Percentiles rank a stretch among this genome's conserved stretches.
These are phyloP conservation scores for Cheumatopsyche charites DNA, from an alignment of 1,140 invertebrate genomes.

Conservation along the genomic window DNA sequence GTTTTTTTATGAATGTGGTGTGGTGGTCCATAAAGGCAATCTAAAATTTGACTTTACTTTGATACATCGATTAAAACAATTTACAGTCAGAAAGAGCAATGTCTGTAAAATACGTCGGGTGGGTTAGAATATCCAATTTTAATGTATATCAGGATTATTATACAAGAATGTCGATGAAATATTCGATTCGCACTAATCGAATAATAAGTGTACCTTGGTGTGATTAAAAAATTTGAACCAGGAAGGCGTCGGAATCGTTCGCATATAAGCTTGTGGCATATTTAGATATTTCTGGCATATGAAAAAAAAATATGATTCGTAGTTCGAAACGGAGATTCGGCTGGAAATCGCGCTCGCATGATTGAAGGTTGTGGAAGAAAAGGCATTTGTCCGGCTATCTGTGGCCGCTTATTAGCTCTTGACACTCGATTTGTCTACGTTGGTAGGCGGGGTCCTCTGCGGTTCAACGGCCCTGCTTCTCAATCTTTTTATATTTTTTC, in stretches of 20 bases:
- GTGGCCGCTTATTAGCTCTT: slow-evolving; percentile 45
- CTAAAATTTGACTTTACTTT: too few relatives aligned
- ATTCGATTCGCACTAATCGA: too few relatives aligned
- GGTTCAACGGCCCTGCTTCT: slow-evolving; percentile 21
- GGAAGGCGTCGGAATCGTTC: neutral
- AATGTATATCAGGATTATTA: too few relatives aligned
- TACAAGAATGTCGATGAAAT: too few relatives aligned
- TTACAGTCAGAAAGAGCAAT: too few relatives aligned
- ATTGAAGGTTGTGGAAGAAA: slow-evolving; percentile 41
- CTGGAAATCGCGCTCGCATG: slow-evolving; percentile 31
- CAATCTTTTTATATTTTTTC: neutral
- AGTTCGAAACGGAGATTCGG: slow-evolving; percentile 23
- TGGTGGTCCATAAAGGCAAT: too few relatives aligned
- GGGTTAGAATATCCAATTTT: too few relatives aligned
- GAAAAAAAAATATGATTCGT: neutral
- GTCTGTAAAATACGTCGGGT: too few relatives aligned
- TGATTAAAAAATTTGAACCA: neutral
- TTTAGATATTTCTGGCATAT: too few relatives aligned
- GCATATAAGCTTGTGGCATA: neutral
- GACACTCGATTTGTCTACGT: slow-evolving; percentile 48
- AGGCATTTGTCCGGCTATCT: slow-evolving; percentile 42
- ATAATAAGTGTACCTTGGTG: too few relatives aligned
- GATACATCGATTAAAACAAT: too few relatives aligned
- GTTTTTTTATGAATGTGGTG: too few relatives aligned
- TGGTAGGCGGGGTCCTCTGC: slow-evolving; percentile 26